Evolutionary conservation across 2,113 vertebrate genomes (phyloP).

Genomic region (Gavia stellata): DNA sequence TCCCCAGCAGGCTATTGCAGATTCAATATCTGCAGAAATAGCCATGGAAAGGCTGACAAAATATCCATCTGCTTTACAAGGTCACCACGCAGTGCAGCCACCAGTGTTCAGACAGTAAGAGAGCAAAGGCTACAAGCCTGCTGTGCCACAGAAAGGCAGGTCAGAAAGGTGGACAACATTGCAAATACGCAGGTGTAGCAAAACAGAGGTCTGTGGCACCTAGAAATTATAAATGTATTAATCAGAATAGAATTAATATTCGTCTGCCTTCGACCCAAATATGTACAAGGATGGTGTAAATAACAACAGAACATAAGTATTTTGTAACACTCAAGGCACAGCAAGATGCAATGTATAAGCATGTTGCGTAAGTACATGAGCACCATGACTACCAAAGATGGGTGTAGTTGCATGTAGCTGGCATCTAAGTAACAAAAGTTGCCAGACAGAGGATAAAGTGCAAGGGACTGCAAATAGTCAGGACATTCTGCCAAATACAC

Average conservation of each 20-base stretch:
- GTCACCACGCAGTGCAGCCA: neutral
- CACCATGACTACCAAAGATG: neutral
- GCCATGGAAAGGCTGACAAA: neutral
- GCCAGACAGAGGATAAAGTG: neutral
- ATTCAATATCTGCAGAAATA: neutral
- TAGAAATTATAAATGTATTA: neutral
- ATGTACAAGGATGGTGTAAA: neutral
- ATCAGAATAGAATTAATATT: neutral
- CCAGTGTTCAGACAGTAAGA: neutral
- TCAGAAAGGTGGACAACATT: neutral
- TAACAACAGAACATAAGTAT: neutral
- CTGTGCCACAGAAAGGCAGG: neutral
- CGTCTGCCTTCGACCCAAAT: neutral
- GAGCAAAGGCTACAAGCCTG: neutral
- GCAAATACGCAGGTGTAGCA: neutral
- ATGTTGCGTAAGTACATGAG: neutral
- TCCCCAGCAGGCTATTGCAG: neutral
- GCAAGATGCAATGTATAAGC: neutral
- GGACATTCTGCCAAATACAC: neutral
- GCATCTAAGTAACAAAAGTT: neutral
- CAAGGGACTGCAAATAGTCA: neutral
- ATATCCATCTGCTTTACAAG: neutral
- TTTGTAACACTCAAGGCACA: neutral
- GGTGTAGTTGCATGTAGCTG: neutral
- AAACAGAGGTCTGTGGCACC: neutral